Evolutionary conservation across 2,797 vertebrate genomes (phyloP).

Genomic region (Chloroceryle amazona): DNA sequence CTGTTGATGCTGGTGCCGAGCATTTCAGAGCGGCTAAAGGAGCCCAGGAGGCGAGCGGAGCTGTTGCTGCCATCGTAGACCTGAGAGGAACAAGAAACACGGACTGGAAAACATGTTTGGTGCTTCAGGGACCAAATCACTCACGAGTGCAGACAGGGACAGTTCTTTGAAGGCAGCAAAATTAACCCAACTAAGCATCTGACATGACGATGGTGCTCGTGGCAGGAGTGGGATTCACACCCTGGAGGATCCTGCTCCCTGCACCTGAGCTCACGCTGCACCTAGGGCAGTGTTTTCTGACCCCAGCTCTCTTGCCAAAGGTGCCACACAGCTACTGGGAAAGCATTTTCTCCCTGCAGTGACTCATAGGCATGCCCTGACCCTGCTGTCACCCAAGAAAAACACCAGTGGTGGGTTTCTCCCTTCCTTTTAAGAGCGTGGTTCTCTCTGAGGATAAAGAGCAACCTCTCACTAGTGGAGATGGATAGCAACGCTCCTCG

Average conservation of each 20-base stretch:
- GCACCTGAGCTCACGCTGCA: neutral
- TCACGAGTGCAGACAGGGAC: fast-evolving
- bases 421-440: neutral
- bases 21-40: constrained; percentile 90
- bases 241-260: neutral
- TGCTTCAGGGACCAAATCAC: neutral
- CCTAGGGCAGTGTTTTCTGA: neutral
- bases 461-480: neutral
- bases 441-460: neutral
- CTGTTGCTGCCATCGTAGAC: constrained; percentile 95
- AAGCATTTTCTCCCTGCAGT: neutral
- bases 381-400: neutral
- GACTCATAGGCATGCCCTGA: neutral
- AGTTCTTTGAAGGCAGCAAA: neutral
- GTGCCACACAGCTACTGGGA: neutral
- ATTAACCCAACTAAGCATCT: fast-evolving
- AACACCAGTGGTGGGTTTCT: neutral
- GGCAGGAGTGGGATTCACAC: neutral
- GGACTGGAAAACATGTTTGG: neutral
- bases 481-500: neutral
- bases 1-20: constrained; percentile 91
- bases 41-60: constrained; percentile 90
- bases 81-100: constrained; percentile 72
- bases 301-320: neutral
- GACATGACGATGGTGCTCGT: neutral